Conservation (phyloP, 2,888 invertebrate species). For the Mycalesis mineus region DNA sequence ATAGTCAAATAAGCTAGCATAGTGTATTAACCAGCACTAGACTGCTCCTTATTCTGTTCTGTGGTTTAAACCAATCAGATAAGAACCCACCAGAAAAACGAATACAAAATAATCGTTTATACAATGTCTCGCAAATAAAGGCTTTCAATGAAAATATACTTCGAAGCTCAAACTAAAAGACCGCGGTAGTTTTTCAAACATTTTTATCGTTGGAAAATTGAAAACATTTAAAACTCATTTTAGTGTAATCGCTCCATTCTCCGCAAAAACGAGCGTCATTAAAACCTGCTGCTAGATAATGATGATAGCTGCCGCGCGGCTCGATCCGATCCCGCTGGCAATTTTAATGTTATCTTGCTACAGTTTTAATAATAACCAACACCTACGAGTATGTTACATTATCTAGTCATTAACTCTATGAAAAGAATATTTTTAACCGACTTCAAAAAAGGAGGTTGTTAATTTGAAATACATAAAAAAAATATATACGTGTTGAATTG, state of each 20-base stretch:
- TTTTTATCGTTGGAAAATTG: conserved; percentile 15
- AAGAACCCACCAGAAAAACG: neutral
- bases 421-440: no score
- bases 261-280: conserved; percentile 15
- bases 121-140: neutral
- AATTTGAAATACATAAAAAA: no score
- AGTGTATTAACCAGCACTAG: no score
- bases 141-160: conserved; percentile 1
- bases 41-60: no score
- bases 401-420: no score
- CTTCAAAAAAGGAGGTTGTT: no score
- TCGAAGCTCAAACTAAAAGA: neutral
- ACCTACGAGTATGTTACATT: no score
- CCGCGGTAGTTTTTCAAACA: conserved; percentile 3
- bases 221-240: conserved; percentile 14
- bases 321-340: neutral
- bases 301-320: conserved; percentile 6
- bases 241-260: conserved; percentile 16
- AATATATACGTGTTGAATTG: no score
- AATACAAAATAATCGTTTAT: neutral
- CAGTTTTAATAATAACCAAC: neutral
- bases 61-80: no score
- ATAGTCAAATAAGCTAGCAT: no score
- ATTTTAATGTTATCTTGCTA: conserved; percentile 1
- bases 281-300: conserved; percentile 11